These are phyloP conservation scores for Platichthys flesus DNA, from an alignment of 2,113 vertebrate genomes.

Conservation along the genomic window DNA sequence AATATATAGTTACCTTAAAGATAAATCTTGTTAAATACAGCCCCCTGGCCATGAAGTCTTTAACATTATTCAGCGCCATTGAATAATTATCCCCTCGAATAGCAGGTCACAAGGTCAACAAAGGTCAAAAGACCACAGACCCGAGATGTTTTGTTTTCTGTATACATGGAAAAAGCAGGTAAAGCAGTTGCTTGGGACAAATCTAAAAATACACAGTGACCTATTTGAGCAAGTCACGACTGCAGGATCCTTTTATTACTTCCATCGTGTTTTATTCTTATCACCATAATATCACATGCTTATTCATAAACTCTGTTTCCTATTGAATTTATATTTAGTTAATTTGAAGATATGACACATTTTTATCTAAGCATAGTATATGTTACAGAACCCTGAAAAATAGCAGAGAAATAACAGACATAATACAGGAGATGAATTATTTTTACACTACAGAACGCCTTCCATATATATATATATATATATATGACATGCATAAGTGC, in stretches of 20 bases:
- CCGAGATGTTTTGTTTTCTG: constrained; percentile 30
- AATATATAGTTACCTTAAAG: background rate
- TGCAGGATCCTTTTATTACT: constrained; percentile 18
- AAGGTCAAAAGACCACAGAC: constrained; percentile 40
- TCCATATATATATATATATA: background rate
- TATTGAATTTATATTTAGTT: background rate
- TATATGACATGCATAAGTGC: background rate
- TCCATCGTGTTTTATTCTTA: constrained; percentile 2
- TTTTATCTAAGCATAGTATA: background rate
- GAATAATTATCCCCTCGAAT: background rate
- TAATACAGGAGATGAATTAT: background rate
- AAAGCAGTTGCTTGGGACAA: constrained; percentile 49
- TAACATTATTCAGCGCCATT: background rate
- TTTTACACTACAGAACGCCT: background rate
- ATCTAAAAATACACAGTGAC: constrained; percentile 54
- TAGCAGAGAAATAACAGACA: background rate
- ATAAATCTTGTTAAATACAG: background rate
- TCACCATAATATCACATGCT: background rate
- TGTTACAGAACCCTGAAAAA: background rate
- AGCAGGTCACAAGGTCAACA: constrained; percentile 32
- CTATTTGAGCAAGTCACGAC: background rate
- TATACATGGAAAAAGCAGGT: constrained; percentile 28
- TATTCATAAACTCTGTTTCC: background rate
- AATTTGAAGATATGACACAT: background rate
- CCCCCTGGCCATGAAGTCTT: rapidly evolving